Percentiles rank a stretch among this genome's conserved stretches.
Conservation (phyloP, 1,140 invertebrate genomes). For the Lasioglossum albipes region DNA sequence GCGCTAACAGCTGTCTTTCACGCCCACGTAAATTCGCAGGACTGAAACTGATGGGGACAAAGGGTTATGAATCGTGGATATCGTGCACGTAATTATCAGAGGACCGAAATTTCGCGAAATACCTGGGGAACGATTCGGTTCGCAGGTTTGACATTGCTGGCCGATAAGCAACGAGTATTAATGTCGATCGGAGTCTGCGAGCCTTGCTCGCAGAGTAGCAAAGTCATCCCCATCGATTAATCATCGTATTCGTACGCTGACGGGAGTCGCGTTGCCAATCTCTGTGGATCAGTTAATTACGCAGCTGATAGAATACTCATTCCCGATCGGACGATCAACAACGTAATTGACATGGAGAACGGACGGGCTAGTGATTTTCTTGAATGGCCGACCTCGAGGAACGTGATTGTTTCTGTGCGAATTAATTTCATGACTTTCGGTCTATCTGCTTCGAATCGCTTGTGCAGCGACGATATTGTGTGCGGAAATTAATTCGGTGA, state of each 20-base stretch:
- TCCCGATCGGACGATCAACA: not conserved
- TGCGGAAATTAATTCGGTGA: no score
- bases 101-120: not conserved
- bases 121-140: not conserved
- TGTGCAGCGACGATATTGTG: no score
- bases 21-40: no score
- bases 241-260: constrained; percentile 7
- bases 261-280: not conserved
- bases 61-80: no score
- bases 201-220: not conserved
- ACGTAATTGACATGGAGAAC: not conserved
- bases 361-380: not conserved
- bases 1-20: no score
- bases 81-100: not conserved
- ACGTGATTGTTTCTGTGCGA: no score
- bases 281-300: not conserved
- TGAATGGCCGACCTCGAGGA: no score
- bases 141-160: not conserved
- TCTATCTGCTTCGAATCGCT: no score
- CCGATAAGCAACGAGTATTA: constrained; percentile 8
- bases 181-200: not conserved
- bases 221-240: constrained; percentile 26
- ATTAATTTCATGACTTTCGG: no score
- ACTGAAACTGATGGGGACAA: no score
- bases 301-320: not conserved